These are phyloP conservation scores for Hartigia nigra DNA, from an alignment of 2,888 invertebrate species.

Conservation along the genomic window DNA sequence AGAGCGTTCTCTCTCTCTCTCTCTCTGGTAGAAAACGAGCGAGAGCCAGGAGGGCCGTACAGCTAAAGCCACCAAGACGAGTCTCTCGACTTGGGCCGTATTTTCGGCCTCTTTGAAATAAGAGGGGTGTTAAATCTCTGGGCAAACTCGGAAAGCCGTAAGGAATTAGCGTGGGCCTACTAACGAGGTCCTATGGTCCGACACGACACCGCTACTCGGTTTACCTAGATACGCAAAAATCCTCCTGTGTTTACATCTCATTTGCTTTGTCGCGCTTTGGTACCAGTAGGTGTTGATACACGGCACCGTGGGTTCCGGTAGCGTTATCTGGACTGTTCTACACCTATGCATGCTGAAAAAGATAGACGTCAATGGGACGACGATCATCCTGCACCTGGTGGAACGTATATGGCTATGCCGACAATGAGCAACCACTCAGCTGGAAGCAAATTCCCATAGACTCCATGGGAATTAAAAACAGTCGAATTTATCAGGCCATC, in stretches of 20 bases:
- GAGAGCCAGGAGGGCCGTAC: not conserved
- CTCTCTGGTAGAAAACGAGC: conserved; percentile 22
- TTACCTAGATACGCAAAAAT: conserved; percentile 44
- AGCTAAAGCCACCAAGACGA: not conserved
- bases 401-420: not conserved
- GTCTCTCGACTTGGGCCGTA: conserved; percentile 9
- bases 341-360: not conserved
- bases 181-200: conserved; percentile 50
- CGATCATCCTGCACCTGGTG: not conserved
- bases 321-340: not conserved
- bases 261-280: conserved; percentile 25
- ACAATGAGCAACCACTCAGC: not conserved
- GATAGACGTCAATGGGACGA: not conserved
- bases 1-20: conserved; percentile 23
- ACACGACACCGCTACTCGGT: conserved; percentile 27
- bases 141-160: conserved; percentile 52
- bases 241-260: conserved; percentile 33
- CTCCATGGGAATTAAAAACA: conserved; percentile 49
- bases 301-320: not conserved
- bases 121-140: conserved; percentile 55
- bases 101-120: conserved; percentile 50
- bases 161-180: conserved; percentile 56
- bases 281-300: conserved; percentile 32
- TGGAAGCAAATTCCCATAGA: conserved; percentile 27
- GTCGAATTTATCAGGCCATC: conserved; percentile 45